Conservation (phyloP, 2,888 invertebrate genomes). For the Anaspis maculata region DNA sequence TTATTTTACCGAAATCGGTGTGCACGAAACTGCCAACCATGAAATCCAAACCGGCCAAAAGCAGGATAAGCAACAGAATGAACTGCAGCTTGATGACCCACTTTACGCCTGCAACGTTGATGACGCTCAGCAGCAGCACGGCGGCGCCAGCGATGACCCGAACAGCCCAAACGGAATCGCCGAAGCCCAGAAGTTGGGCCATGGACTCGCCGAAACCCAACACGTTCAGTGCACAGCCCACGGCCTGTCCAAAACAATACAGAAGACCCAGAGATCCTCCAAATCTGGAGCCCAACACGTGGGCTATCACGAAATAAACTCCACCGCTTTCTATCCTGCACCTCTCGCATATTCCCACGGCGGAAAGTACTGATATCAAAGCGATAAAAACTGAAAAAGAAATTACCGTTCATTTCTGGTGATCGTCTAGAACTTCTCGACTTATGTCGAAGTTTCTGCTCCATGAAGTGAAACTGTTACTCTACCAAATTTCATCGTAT, state of each 20-base stretch:
- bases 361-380: constrained; percentile 85
- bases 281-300: constrained; percentile 87
- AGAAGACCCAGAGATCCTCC: constrained; percentile 89
- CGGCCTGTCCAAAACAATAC: constrained; percentile 95
- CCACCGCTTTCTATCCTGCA: constrained; percentile 96
- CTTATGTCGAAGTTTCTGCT: neutral
- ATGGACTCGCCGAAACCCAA: constrained; percentile 96
- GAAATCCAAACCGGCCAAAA: constrained; percentile 87
- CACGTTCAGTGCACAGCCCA: constrained; percentile 92
- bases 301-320: constrained; percentile 90
- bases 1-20: constrained; percentile 54
- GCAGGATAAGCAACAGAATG: constrained; percentile 72
- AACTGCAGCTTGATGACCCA: constrained; percentile 97
- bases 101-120: constrained; percentile 94
- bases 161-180: constrained; percentile 70
- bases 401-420: too few relatives aligned
- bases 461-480: neutral
- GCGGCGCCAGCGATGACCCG: constrained; percentile 82
- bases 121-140: constrained; percentile 75
- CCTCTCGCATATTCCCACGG: constrained; percentile 93
- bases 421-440: too few relatives aligned
- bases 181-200: constrained; percentile 69
- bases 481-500: constrained; percentile 5
- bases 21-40: constrained; percentile 86
- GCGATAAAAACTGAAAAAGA: constrained; percentile 77